Conservation (phyloP, 2,113 vertebrate genomes). For the Phylloscopus trochiloides region DNA sequence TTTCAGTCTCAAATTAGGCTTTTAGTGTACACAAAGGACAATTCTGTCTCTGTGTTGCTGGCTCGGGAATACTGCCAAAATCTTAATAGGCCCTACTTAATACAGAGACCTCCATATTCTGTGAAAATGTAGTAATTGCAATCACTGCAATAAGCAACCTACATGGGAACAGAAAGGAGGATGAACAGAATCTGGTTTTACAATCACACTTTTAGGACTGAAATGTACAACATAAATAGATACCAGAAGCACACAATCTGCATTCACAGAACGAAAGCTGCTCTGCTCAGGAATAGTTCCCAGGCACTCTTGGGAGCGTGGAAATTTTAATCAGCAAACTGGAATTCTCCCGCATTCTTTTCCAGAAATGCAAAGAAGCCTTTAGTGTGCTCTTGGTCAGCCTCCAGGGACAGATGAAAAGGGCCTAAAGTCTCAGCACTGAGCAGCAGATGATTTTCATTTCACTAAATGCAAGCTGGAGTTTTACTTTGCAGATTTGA, state of each 20-base stretch:
- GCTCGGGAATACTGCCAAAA: slow-evolving; percentile 54
- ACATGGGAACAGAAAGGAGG: neutral
- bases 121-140: neutral
- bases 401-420: neutral
- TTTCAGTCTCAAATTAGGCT: slow-evolving; percentile 15
- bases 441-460: neutral
- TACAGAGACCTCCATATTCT: slow-evolving; percentile 28
- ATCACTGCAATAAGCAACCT: neutral
- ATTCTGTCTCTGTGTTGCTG: slow-evolving; percentile 21
- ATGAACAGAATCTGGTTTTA: neutral
- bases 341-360: neutral
- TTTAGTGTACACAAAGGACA: neutral
- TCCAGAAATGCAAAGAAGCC: neutral
- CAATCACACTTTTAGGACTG: neutral
- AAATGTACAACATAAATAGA: slow-evolving; percentile 19
- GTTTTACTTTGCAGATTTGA: neutral
- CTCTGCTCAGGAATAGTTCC: neutral
- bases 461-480: neutral
- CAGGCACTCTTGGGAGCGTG: neutral
- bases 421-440: neutral
- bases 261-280: slow-evolving; percentile 1
- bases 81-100: slow-evolving; percentile 24
- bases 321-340: neutral
- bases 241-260: neutral
- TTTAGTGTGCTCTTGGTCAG: neutral